Base-by-base conservation (phyloP, 2,113 vertebrate genomes). In the Cyanistes caeruleus region DNA sequence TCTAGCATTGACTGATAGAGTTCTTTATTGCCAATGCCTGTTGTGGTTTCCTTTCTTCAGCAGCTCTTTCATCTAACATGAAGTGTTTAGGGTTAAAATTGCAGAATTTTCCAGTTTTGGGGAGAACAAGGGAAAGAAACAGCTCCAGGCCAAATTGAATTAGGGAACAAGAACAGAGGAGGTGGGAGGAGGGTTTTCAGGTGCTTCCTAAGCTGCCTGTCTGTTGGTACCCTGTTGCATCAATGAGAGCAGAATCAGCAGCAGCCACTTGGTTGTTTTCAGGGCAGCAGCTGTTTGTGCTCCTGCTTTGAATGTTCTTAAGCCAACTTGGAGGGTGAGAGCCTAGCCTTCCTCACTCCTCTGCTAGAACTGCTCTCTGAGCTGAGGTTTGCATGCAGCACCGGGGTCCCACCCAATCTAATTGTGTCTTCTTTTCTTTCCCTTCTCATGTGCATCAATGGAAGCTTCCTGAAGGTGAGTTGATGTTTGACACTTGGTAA, bases 391-490 rank as follows among this genome's bases (percentile, higher is more conserved):
- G 15, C 33, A 4, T 41, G 13, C 19, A 30, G 55, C 4, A 11
- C 7, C 4, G 19, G 15, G 9, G 39, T 18, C 41, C 44, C 35
- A 48, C 10, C 31, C 11, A 74, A 78, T 48, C 70, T 92, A 73
- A 96, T 3, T 68, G 35, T 44, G 7, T 94, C 81, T 75, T 95
- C 67, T 97, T 73, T 90, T 85, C 46, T 88, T 48, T 91, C 58
- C 44, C 28, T 79, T 80, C 27, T n/a, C 59, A 1, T 39, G 2
- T 46, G 3, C 49, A 19, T 58, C 27, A 8, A 53, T 35, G 41
- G 39, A 93, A 98, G 98, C 87, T 98, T 64, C 95, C 93, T 69
- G 94, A 98, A 39, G 98, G 98, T 98, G 89, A 98, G 97, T 95
- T 64, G 25, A 51, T 9, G 6, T 77, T 83, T 80, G 49, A 24